Evolutionary conservation across 35 echinoderm and acorn worm genomes (phyloP).

Genomic region (Diadema setosum): DNA sequence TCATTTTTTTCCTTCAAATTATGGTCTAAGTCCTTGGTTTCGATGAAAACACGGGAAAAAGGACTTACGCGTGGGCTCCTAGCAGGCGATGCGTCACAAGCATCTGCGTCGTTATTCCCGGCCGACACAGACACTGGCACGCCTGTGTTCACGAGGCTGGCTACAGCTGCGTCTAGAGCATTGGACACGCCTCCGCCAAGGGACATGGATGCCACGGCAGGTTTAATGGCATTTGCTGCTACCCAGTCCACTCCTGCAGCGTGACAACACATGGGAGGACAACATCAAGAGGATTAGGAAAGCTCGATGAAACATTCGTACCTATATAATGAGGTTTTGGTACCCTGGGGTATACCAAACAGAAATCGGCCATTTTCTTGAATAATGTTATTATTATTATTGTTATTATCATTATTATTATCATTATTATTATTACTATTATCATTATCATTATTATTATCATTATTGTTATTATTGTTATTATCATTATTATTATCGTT

Average conservation of each 20-base stretch:
- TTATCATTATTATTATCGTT: no score
- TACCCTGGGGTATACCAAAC: not conserved
- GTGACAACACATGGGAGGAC: not conserved
- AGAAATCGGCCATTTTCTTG: no score
- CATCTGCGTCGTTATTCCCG: constrained; percentile 55
- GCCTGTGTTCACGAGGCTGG: not conserved
- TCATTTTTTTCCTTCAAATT: no score
- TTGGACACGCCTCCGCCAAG: constrained; percentile 40
- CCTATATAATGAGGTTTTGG: not conserved
- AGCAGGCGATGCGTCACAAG: constrained; percentile 63
- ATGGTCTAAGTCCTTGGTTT: no score
- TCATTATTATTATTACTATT: no score
- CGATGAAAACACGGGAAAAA: no score
- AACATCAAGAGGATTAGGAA: not conserved
- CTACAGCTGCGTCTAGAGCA: constrained; percentile 18
- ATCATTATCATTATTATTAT: no score
- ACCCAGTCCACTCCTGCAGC: not conserved
- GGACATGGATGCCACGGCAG: constrained; percentile 71
- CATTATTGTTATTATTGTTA: no score
- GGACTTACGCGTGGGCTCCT: constrained; percentile 35
- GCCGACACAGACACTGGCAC: constrained; percentile 57
- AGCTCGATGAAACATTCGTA: not conserved
- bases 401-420: no score
- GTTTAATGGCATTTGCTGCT: not conserved
- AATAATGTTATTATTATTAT: no score